Conservation (phyloP, 2,888 invertebrate genomes). For the Xestobium rufovillosum region DNA sequence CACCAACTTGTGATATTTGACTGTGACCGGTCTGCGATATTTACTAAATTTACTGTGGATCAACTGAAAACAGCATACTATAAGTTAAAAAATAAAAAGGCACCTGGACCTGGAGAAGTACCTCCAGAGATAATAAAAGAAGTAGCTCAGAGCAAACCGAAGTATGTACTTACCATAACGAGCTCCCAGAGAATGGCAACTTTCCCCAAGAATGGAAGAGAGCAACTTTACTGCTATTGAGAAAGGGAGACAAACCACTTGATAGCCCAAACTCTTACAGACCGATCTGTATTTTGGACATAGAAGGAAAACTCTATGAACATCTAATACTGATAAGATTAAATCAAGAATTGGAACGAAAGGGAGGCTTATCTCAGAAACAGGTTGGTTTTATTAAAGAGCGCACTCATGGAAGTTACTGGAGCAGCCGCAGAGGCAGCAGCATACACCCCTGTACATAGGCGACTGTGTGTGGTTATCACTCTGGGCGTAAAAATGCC, state of each 20-base stretch:
- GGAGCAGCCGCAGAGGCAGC: no score
- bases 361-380: no score
- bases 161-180: constrained; percentile 11
- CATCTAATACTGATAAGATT: no score
- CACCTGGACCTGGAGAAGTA: constrained; percentile 12
- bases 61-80: constrained; percentile 3
- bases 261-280: constrained; percentile 10
- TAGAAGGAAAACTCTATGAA: constrained; percentile 14
- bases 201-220: constrained; percentile 12
- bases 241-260: constrained; percentile 7
- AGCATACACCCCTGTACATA: no score
- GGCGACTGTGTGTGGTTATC: constrained; percentile 1
- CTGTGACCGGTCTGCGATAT: constrained; percentile 5
- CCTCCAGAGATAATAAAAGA: constrained; percentile 9
- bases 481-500: constrained; percentile 8
- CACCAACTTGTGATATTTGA: constrained; percentile 7
- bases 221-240: constrained; percentile 9
- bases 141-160: neutral
- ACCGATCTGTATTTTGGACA: no score
- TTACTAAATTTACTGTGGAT: constrained; percentile 8
- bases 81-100: constrained; percentile 7
- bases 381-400: no score
- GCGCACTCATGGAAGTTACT: no score
- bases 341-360: no score
- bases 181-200: neutral